A percentile compares a stretch with the other conserved stretches of the same genome.
These are phyloP conservation scores for Clitarchus hookeri DNA, from an alignment of 2,888 invertebrate genomes.

Conservation along the genomic window DNA sequence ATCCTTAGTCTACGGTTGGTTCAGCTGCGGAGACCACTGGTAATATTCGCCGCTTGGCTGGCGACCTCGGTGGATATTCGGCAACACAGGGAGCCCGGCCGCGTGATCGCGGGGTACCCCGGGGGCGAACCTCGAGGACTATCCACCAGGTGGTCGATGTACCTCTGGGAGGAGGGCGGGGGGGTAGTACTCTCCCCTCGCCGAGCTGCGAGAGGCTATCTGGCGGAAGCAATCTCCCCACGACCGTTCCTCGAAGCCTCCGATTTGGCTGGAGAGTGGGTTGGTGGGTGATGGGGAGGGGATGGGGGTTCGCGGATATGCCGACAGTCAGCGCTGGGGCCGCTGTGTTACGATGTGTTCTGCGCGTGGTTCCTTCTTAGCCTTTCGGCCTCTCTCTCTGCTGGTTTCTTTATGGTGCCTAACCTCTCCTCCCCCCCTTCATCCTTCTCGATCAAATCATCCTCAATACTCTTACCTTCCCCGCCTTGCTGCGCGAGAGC, in stretches of 20 bases:
- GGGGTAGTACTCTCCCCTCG: background rate
- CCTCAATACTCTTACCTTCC: background rate
- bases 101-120: background rate
- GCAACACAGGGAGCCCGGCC: too few relatives aligned
- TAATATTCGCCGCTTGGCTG: too few relatives aligned
- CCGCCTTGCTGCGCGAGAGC: background rate
- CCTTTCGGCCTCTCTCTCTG: background rate
- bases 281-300: background rate
- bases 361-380: background rate
- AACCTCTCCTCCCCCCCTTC: background rate
- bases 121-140: background rate
- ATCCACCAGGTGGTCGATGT: conserved; percentile 1
- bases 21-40: too few relatives aligned
- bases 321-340: background rate
- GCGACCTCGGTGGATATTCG: too few relatives aligned
- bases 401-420: background rate
- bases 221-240: background rate
- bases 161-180: background rate
- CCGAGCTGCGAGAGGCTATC: background rate
- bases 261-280: background rate
- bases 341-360: background rate
- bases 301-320: background rate
- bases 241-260: background rate
- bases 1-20: too few relatives aligned
- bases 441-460: background rate